A percentile compares a stretch with the other conserved stretches of the same genome.
These are phyloP conservation scores for Alfaro cultratus DNA, from an alignment of 2,797 vertebrate species.

Conservation along the genomic window DNA sequence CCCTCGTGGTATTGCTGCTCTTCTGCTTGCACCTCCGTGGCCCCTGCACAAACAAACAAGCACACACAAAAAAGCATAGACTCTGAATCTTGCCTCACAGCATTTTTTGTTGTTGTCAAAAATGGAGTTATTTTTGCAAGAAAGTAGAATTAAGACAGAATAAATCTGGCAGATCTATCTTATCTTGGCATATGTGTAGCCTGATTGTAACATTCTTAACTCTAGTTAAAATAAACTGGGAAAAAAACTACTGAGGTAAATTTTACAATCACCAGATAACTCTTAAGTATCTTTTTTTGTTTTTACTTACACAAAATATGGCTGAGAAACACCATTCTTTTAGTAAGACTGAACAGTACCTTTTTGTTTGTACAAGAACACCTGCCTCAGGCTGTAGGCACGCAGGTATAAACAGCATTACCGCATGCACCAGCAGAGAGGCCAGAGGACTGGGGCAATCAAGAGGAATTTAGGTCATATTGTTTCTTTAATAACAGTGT, in stretches of 20 bases:
- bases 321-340: slow-evolving; percentile 44
- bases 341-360: slow-evolving; percentile 22
- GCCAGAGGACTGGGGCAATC: slow-evolving; percentile 22
- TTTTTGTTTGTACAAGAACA: slow-evolving; percentile 41
- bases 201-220: slow-evolving; percentile 7
- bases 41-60: slow-evolving; percentile 79
- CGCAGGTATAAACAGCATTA: slow-evolving; percentile 11
- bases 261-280: slow-evolving; percentile 46
- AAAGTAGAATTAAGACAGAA: slow-evolving; percentile 32
- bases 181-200: slow-evolving; percentile 28
- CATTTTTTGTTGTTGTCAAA: slow-evolving; percentile 10
- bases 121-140: slow-evolving; percentile 9
- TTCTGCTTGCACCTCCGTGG: slow-evolving; percentile 89
- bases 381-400: slow-evolving; percentile 27
- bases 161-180: slow-evolving; percentile 40
- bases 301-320: slow-evolving; percentile 20
- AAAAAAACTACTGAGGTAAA: slow-evolving; percentile 31
- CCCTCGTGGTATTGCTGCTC: slow-evolving; percentile 86
- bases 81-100: slow-evolving; percentile 12
- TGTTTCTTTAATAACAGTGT: slow-evolving; percentile 31
- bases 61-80: slow-evolving; percentile 22
- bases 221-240: slow-evolving; percentile 23
- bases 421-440: slow-evolving; percentile 16
- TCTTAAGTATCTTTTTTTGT: slow-evolving; percentile 45
- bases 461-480: slow-evolving; percentile 23